phyloP scores from a whole-genome alignment of 1,140 invertebrate genomes.

The Hesperophylax magnus region DNA sequence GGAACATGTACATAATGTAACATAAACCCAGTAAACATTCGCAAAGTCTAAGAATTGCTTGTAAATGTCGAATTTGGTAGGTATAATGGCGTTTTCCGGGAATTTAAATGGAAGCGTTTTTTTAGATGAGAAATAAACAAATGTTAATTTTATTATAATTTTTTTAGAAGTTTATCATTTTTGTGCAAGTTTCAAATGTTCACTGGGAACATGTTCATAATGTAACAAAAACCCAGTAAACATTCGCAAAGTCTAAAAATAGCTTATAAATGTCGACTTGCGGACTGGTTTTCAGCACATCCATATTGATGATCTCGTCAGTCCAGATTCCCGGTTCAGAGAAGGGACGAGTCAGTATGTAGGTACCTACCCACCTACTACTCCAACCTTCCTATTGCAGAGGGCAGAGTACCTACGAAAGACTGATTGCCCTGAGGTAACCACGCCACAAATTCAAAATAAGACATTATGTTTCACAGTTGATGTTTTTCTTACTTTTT shows the following conservation, averaged over 20 bases:
- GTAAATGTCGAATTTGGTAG: not conserved
- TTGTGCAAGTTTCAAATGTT: not conserved
- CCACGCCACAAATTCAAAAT: no score
- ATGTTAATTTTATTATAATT: no score
- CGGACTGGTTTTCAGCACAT: not conserved
- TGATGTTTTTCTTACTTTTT: no score
- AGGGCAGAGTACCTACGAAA: constrained; percentile 40
- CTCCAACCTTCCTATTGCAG: not conserved
- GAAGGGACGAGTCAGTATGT: not conserved
- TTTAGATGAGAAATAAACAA: no score
- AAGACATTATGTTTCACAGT: no score
- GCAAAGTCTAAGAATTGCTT: constrained; percentile 11
- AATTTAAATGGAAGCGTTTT: no score
- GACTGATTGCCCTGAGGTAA: no score
- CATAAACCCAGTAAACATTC: not conserved
- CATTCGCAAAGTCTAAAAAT: constrained; percentile 19
- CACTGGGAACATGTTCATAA: not conserved
- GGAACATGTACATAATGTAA: not conserved
- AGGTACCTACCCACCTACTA: not conserved
- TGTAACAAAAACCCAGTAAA: not conserved
- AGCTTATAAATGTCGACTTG: not conserved
- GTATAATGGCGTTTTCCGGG: no score
- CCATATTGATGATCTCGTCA: constrained; percentile 19
- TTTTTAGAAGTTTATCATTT: no score
- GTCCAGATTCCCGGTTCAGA: constrained; percentile 19